These are phyloP conservation scores for Caranx ignobilis DNA, from an alignment of 2,113 vertebrate species.

Conservation along the genomic window DNA sequence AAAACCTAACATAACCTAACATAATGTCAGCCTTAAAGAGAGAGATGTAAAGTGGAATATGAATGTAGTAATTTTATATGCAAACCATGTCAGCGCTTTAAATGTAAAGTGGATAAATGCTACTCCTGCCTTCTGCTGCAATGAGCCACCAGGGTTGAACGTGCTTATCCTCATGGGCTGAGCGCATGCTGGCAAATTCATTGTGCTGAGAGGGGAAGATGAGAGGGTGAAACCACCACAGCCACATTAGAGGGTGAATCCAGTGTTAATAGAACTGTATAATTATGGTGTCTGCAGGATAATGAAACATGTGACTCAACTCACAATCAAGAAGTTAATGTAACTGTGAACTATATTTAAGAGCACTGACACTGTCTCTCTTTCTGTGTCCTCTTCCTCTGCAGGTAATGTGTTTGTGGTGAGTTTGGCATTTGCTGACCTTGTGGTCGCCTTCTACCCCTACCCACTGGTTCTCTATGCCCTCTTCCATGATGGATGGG, in stretches of 20 bases:
- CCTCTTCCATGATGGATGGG: constrained; percentile 92
- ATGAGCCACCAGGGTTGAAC: not conserved
- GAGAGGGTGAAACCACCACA: constrained; percentile 8
- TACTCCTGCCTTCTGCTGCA: not conserved
- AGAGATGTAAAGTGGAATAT: not conserved
- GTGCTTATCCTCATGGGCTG: constrained; percentile 19
- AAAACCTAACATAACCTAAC: too few relatives aligned
- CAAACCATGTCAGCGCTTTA: not conserved
- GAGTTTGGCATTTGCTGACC: constrained; percentile 92
- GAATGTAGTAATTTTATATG: constrained; percentile 14
- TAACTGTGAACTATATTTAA: constrained; percentile 5
- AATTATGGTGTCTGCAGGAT: not conserved
- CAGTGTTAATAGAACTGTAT: constrained; percentile 8
- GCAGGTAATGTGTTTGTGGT: constrained; percentile 94
- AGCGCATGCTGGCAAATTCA: not conserved
- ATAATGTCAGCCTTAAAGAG: not conserved
- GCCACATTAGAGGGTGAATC: constrained; percentile 12
- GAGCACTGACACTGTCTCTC: constrained; percentile 15
- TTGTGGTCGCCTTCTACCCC: constrained; percentile 93
- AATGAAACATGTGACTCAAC: constrained; percentile 2
- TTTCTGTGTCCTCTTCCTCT: constrained; percentile 44
- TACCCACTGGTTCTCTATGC: constrained; percentile 91
- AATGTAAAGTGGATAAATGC: constrained; percentile 20
- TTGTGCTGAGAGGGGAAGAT: constrained; percentile 17
- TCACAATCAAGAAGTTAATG: not conserved